phyloP scores from a whole-genome alignment of 2,888 invertebrate genomes.

The Chrysolina haemoptera region DNA sequence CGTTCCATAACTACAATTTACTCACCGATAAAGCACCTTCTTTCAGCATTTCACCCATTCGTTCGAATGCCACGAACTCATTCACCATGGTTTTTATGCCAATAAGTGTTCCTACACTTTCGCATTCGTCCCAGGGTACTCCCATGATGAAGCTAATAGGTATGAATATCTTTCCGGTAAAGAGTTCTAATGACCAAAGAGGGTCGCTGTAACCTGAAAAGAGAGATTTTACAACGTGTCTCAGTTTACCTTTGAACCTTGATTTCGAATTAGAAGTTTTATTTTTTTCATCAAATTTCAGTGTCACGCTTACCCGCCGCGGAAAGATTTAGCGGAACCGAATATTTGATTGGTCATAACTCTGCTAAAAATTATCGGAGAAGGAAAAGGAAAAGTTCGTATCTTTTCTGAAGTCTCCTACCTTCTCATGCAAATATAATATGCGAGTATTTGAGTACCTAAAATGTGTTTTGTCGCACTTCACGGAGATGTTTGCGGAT shows the following conservation, averaged over 20 bases:
- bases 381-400: too few relatives aligned
- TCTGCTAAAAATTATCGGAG: too few relatives aligned
- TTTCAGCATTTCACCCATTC: slow-evolving; percentile 75
- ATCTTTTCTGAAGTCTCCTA: too few relatives aligned
- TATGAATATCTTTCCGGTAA: slow-evolving; percentile 91
- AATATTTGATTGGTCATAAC: too few relatives aligned
- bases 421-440: too few relatives aligned
- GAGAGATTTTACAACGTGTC: not conserved
- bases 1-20: not conserved
- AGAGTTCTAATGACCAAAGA: slow-evolving; percentile 76
- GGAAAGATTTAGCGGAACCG: too few relatives aligned
- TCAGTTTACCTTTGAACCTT: not conserved
- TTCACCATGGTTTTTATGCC: slow-evolving; percentile 93
- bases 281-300: too few relatives aligned
- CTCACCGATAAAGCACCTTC: slow-evolving; percentile 39
- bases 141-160: slow-evolving; percentile 94
- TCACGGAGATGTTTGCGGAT: too few relatives aligned
- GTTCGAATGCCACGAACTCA: slow-evolving; percentile 92
- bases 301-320: too few relatives aligned
- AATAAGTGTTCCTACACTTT: slow-evolving; percentile 85
- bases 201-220: slow-evolving; percentile 38
- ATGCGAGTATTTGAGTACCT: too few relatives aligned
- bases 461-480: too few relatives aligned
- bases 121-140: slow-evolving; percentile 82
- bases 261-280: not conserved